Evolutionary conservation across 2,888 invertebrate species (phyloP).

Genomic region (Drosophila fungiperda): DNA sequence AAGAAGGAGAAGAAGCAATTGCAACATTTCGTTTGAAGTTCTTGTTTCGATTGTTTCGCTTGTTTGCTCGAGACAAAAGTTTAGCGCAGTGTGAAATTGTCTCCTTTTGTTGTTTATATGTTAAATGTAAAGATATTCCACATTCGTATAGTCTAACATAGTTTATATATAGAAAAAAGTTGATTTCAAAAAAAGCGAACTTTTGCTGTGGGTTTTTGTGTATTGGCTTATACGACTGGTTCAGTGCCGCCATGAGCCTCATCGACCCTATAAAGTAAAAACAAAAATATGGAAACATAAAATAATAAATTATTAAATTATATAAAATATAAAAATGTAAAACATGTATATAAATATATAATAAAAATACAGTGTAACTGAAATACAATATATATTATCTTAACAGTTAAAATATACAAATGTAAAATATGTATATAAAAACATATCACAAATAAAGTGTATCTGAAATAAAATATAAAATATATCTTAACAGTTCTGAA

Average conservation of each 20-base stretch:
- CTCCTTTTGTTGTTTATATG: conserved; percentile 9
- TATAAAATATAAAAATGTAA: conserved; percentile 15
- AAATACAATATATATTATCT: not conserved
- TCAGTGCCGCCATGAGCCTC: conserved; percentile 83
- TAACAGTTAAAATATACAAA: not conserved
- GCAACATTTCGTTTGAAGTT: conserved; percentile 30
- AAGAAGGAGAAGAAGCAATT: conserved; percentile 38
- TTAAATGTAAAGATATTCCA: conserved; percentile 17
- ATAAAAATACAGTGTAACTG: not conserved
- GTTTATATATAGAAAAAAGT: conserved; percentile 33
- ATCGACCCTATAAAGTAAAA: conserved; percentile 66
- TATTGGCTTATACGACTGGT: conserved; percentile 83
- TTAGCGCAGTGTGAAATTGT: conserved; percentile 36
- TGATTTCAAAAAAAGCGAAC: conserved; percentile 59
- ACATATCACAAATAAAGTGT: not conserved
- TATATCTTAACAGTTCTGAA: not conserved
- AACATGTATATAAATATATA: not conserved
- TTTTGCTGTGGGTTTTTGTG: conserved; percentile 46
- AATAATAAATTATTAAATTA: conserved; percentile 24
- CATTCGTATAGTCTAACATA: conserved; percentile 18
- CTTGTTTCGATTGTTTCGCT: conserved; percentile 22
- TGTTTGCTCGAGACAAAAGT: conserved; percentile 32
- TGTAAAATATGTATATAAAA: not conserved
- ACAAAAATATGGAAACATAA: conserved; percentile 40
- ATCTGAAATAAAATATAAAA: not conserved